Percentiles rank a stretch among this genome's conserved stretches.
These are phyloP conservation scores for Vandiemenella viatica DNA, from an alignment of 2,888 invertebrate genomes.

Conservation along the genomic window DNA sequence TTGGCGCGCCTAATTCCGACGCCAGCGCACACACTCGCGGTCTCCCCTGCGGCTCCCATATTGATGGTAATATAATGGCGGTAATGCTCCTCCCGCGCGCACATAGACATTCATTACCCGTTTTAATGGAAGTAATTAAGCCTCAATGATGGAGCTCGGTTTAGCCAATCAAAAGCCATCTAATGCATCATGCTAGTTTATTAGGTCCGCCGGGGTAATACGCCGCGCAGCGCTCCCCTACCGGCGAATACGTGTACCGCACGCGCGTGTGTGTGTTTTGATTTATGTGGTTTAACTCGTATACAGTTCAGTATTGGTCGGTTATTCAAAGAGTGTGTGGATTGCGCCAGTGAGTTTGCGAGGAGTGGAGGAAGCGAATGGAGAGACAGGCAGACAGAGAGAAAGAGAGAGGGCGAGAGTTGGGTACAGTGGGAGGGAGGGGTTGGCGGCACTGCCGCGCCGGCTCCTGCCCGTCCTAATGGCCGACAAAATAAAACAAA, in stretches of 20 bases:
- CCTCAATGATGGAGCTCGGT: constrained; percentile 5
- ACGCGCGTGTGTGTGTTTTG: neutral
- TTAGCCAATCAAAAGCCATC: constrained; percentile 5
- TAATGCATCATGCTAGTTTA: constrained; percentile 5
- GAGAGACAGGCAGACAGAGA: neutral
- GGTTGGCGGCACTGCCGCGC: neutral
- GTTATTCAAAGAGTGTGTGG: neutral
- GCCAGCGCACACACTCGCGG: neutral
- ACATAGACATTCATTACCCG: constrained; percentile 10
- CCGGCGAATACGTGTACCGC: neutral
- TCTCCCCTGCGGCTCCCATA: neutral
- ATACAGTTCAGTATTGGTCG: neutral
- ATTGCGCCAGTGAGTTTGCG: too few relatives aligned
- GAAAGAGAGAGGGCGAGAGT: too few relatives aligned
- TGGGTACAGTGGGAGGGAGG: neutral
- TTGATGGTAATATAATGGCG: constrained; percentile 5
- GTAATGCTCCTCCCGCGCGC: neutral
- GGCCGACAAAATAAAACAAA: too few relatives aligned
- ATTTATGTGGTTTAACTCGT: neutral
- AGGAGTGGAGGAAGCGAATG: neutral
- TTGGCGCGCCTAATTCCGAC: neutral
- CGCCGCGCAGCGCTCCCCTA: neutral
- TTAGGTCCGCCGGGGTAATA: constrained; percentile 2
- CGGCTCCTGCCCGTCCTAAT: too few relatives aligned
- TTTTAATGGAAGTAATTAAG: constrained; percentile 13